Base-by-base conservation (phyloP, 2,888 invertebrate genomes). In the Acronicta psi region DNA sequence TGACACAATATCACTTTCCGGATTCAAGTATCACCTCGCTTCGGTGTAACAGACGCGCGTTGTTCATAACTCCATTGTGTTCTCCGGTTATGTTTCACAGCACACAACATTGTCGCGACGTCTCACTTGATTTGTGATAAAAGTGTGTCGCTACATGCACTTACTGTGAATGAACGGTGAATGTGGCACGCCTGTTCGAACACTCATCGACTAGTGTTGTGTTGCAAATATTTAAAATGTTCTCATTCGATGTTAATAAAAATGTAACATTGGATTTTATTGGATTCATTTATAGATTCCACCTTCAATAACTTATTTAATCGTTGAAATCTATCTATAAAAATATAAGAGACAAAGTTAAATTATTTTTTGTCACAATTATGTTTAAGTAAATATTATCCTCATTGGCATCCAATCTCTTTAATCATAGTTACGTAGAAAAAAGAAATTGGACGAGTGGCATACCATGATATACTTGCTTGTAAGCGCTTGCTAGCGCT, bases 61-160 rank as follows among this genome's bases (percentile, higher is more conserved):
- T 64, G 65, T 54, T 65, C 70, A 58, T 65, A 59, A 60, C 70
- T 77, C 69, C 68, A 81, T 84, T 84, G 83, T 86, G 74, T 79
- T 69, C 74, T 58, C 69, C 64, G 72, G 76, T 80, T 79, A 77
- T 78, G 79, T 78, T 73, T 59, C 72, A 71, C 72, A 61, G 64
- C 69, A 58, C 54, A 71, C 75, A 73, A 75, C 78, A 79, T 83
- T 83, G 82, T 83, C 60, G 42, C 72, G 63, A 67, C 65, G 82
- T 81, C 82, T 74, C 80, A 63, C 75, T 81, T 82, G 84, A 83
- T 87, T 84, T 84, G 84, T 81, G 79, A 83, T 86, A 80, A 80
- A 87, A 83, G 73, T 84, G 78, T 83, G 77, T 63, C 79, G 61
- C 71, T 62, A 66, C 74, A 67, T 78, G 75, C 80, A 81, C 78